Percentiles rank a stretch among this genome's conserved stretches.
These are phyloP conservation scores for Mormyrus iriodes DNA, from an alignment of 2,113 vertebrate genomes.

Conservation along the genomic window DNA sequence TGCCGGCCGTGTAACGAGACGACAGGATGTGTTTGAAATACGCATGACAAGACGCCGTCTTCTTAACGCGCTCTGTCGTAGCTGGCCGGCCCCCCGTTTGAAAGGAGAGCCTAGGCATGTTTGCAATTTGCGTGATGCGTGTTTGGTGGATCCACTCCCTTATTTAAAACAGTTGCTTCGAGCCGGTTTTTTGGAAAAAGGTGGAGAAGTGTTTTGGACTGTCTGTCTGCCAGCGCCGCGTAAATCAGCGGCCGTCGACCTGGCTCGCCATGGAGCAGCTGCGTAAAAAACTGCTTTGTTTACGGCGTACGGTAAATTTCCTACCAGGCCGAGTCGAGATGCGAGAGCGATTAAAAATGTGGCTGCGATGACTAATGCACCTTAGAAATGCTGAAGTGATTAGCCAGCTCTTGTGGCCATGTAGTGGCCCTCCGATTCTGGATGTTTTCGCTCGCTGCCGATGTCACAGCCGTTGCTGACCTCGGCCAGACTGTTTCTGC, in stretches of 20 bases:
- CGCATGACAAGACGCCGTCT: not conserved
- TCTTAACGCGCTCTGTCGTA: not conserved
- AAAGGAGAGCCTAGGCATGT: not conserved
- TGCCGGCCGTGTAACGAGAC: not conserved
- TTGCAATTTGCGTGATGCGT: not conserved
- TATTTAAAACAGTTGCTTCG: not conserved
- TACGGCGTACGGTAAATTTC: not conserved
- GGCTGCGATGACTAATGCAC: not conserved
- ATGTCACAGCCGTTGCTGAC: not conserved
- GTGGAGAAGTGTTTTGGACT: not conserved
- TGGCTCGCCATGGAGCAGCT: not conserved
- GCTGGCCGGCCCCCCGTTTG: not conserved
- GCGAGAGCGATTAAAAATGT: not conserved
- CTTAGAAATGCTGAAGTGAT: not conserved
- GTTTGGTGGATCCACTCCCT: not conserved
- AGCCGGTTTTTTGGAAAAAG: not conserved
- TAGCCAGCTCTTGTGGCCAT: not conserved
- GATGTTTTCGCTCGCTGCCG: not conserved
- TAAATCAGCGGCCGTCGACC: not conserved
- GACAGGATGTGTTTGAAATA: not conserved
- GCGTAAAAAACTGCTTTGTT: slow-evolving; percentile 9
- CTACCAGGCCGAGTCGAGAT: not conserved
- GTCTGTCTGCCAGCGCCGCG: not conserved
- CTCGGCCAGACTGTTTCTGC: not conserved
- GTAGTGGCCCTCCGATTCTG: not conserved